Percentiles rank a stretch among this genome's conserved stretches.
These are phyloP conservation scores for Spatula versicolor DNA, from an alignment of 2,797 vertebrate species.

Conservation along the genomic window DNA sequence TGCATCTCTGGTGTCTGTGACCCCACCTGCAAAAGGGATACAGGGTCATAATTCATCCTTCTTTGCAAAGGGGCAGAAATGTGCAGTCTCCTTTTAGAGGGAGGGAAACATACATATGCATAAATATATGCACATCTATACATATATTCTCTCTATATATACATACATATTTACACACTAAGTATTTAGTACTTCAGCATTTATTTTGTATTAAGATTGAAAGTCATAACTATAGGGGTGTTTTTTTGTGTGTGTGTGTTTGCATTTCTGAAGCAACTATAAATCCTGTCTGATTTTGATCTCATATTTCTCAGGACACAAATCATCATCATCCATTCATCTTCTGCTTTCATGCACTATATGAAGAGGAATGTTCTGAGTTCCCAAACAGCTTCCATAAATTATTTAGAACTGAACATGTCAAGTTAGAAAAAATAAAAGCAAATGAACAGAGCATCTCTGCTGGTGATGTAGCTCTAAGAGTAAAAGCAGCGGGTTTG, in stretches of 20 bases:
- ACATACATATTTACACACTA: background rate
- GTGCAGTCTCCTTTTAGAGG: background rate
- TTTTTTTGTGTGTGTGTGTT: too few relatives aligned
- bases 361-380: slow-evolving; percentile 14
- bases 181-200: background rate
- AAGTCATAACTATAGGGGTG: background rate
- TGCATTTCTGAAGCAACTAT: background rate
- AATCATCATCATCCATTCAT: slow-evolving; percentile 7
- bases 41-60: background rate
- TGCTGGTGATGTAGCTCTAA: background rate
- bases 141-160: background rate
- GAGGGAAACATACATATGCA: background rate
- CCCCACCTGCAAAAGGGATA: background rate
- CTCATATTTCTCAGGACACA: background rate
- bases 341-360: slow-evolving; percentile 2
- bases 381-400: slow-evolving; percentile 37
- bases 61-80: background rate
- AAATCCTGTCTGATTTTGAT: slow-evolving; percentile 25
- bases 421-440: background rate
- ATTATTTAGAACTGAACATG: slow-evolving; percentile 29
- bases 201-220: background rate
- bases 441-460: background rate
- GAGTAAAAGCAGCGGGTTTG: background rate
- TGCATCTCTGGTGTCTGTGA: background rate
- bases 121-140: background rate